Evolutionary conservation across 2,113 vertebrate species (phyloP).

Genomic region (Macrotis lagotis): DNA sequence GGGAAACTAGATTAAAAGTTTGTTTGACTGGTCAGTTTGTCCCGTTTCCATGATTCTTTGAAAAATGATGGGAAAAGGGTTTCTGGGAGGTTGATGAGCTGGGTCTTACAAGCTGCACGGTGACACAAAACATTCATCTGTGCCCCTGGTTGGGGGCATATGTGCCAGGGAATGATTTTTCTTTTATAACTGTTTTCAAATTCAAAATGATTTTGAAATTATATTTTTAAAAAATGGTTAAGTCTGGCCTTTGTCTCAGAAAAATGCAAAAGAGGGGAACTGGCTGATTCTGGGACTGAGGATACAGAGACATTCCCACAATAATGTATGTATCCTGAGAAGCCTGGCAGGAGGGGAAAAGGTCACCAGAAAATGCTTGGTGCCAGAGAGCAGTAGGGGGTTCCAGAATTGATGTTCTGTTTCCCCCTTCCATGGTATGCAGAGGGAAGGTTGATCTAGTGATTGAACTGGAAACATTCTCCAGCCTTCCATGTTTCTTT

Average conservation of each 20-base stretch:
- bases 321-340: background rate
- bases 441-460: background rate
- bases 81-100: background rate
- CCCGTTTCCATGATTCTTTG: constrained; percentile 80
- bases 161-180: background rate
- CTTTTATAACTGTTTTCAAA: constrained; percentile 30
- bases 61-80: constrained; percentile 46
- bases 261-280: background rate
- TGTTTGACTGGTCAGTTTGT: constrained; percentile 71
- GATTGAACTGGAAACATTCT: background rate
- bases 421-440: background rate
- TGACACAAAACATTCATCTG: background rate
- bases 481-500: background rate
- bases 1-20: constrained; percentile 82
- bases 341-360: background rate
- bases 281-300: background rate
- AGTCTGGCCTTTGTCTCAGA: background rate
- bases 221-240: no score
- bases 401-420: background rate
- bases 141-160: background rate
- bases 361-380: background rate
- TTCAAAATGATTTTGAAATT: constrained; percentile 6
- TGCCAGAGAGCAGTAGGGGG: background rate
- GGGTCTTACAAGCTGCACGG: background rate
- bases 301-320: background rate